Conservation (phyloP, 2,113 vertebrate species). For the Colossoma macropomum region DNA sequence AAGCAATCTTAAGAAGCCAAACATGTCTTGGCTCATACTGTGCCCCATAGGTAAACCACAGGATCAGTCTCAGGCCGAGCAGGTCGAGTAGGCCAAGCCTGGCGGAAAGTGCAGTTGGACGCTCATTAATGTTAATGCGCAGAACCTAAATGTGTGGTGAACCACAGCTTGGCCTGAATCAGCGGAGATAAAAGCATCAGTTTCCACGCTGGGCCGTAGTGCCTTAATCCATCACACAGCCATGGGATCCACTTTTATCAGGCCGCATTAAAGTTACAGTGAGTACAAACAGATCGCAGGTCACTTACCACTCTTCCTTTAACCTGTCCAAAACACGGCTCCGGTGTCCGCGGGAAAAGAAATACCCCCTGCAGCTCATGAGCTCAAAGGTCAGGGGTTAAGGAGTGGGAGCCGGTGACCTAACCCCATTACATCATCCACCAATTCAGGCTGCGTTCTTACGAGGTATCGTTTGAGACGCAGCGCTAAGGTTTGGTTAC, state of each 20-base stretch:
- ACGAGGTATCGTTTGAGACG: slow-evolving; percentile 15
- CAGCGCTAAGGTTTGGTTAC: slow-evolving; percentile 17
- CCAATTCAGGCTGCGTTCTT: background rate
- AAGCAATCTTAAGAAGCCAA: background rate
- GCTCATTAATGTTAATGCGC: slow-evolving; percentile 61
- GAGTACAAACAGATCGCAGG: slow-evolving; percentile 72
- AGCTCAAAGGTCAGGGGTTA: slow-evolving; percentile 66
- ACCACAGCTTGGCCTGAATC: slow-evolving; percentile 71
- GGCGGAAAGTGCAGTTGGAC: slow-evolving; percentile 54
- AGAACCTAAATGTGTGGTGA: slow-evolving; percentile 71
- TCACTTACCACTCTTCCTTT: slow-evolving; percentile 71
- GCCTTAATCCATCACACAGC: slow-evolving; percentile 62
- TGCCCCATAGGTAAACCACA: background rate
- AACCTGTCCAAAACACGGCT: slow-evolving; percentile 65
- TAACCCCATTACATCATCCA: slow-evolving; percentile 59
- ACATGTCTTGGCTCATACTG: no score
- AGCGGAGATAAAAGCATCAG: slow-evolving; percentile 71
- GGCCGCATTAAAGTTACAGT: slow-evolving; percentile 75
- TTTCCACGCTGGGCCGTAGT: slow-evolving; percentile 64
- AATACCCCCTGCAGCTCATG: slow-evolving; percentile 60
- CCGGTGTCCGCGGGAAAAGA: slow-evolving; percentile 55
- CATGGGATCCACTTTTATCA: slow-evolving; percentile 70
- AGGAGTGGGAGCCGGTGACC: slow-evolving; percentile 62
- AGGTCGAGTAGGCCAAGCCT: slow-evolving; percentile 19
- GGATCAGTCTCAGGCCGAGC: background rate